Evolutionary conservation across 2,113 vertebrate species (phyloP).

Genomic region (Isichthys henryi): DNA sequence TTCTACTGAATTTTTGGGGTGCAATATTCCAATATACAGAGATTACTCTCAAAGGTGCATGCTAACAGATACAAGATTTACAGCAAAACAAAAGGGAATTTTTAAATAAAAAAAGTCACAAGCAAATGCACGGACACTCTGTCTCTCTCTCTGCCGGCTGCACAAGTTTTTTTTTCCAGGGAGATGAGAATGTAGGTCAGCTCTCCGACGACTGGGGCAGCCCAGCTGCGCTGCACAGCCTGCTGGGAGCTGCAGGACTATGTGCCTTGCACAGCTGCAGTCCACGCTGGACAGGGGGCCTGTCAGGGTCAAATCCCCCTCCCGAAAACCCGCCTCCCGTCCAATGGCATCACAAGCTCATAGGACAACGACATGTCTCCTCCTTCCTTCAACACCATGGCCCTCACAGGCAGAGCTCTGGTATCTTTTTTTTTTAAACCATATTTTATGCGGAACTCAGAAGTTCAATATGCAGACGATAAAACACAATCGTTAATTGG

Average conservation of each 20-base stretch:
- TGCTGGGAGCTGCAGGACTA: constrained; percentile 6
- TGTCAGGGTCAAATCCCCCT: background rate
- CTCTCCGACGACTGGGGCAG: constrained; percentile 39
- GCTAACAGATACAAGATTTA: constrained; percentile 18
- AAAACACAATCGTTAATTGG: background rate
- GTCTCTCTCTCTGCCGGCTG: constrained; percentile 45
- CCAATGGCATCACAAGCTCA: constrained; percentile 5
- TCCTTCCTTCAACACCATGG: background rate
- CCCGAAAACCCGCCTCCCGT: background rate
- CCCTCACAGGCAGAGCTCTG: background rate
- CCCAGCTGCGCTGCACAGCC: constrained; percentile 15
- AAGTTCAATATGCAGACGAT: background rate
- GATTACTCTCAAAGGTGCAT: constrained; percentile 17
- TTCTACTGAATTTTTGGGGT: constrained; percentile 27
- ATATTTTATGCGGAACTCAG: background rate
- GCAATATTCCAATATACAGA: constrained; percentile 23
- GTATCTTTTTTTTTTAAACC: background rate
- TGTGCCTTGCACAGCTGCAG: constrained; percentile 4
- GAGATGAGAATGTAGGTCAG: constrained; percentile 51
- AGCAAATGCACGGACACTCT: background rate
- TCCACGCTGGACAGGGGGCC: background rate
- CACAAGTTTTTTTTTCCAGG: constrained; percentile 36
- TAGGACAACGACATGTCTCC: background rate
- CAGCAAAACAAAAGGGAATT: background rate
- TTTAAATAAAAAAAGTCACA: background rate